phyloP scores from a whole-genome alignment of 2,888 invertebrate species.

The Zaprionus lineosus region DNA sequence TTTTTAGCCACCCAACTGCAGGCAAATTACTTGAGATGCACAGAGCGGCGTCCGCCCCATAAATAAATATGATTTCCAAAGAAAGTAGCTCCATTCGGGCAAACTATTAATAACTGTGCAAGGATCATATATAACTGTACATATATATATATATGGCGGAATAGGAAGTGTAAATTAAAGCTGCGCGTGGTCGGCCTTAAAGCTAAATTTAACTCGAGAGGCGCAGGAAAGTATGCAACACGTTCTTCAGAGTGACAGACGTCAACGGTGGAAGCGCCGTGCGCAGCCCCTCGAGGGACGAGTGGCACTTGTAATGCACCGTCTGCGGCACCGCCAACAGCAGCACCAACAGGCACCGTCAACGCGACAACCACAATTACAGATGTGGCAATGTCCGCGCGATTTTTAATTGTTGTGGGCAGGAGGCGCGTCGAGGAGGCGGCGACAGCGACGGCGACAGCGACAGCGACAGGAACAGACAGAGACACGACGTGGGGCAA shows the following conservation, averaged over 20 bases:
- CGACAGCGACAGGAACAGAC: background rate
- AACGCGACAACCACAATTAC: constrained; percentile 29
- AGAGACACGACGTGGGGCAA: background rate
- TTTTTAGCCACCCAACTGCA: constrained; percentile 20
- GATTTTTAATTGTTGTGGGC: constrained; percentile 47
- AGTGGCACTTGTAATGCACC: constrained; percentile 52
- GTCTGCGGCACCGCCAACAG: background rate
- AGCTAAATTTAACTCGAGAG: constrained; percentile 15
- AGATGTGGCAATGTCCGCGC: constrained; percentile 42
- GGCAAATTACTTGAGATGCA: constrained; percentile 35
- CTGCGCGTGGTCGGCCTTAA: background rate
- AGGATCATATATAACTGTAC: background rate
- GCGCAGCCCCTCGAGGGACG: constrained; percentile 25
- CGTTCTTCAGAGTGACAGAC: constrained; percentile 42
- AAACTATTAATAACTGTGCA: background rate
- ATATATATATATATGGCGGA: background rate
- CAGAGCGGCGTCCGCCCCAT: constrained; percentile 3
- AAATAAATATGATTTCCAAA: constrained; percentile 6
- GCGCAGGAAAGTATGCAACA: constrained; percentile 47
- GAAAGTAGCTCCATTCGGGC: too few relatives aligned
- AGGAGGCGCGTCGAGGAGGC: constrained; percentile 10
- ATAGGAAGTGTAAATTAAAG: background rate
- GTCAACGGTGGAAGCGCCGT: constrained; percentile 24
- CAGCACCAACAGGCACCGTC: background rate
- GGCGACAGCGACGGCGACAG: constrained; percentile 1